Percentiles rank a stretch among this genome's conserved stretches.
phyloP scores from a whole-genome alignment of 2,888 invertebrate species.

The Amitus sp. region DNA sequence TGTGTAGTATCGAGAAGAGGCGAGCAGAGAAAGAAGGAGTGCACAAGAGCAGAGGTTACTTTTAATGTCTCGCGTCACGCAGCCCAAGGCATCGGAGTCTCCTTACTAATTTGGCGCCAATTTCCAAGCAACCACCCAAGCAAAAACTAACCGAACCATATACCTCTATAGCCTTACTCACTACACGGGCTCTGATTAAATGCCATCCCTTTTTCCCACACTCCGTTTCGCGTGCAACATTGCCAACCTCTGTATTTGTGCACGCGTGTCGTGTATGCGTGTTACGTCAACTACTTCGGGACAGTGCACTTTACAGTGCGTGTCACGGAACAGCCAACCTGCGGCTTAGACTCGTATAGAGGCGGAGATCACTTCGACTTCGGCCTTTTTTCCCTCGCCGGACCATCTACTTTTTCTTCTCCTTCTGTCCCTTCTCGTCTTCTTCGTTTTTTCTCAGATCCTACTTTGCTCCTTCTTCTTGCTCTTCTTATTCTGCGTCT shows the following conservation, averaged over 20 bases:
- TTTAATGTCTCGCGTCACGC: slow-evolving; percentile 67
- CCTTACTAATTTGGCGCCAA: slow-evolving; percentile 67
- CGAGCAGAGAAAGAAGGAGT: slow-evolving; percentile 22
- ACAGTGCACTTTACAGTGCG: slow-evolving; percentile 26
- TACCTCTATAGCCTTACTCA: slow-evolving; percentile 49
- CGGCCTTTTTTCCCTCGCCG: no score
- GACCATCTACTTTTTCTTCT: no score
- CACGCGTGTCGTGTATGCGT: slow-evolving; percentile 37
- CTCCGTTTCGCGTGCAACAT: slow-evolving; percentile 46
- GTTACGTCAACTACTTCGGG: slow-evolving; percentile 36
- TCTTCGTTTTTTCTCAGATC: no score
- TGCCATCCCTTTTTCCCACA: slow-evolving; percentile 59
- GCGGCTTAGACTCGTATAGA: no score
- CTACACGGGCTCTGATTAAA: slow-evolving; percentile 59
- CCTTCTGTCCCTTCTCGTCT: no score
- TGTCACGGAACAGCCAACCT: slow-evolving; percentile 14
- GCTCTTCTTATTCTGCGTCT: slow-evolving; percentile 23
- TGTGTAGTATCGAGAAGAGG: slow-evolving; percentile 38
- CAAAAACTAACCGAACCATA: slow-evolving; percentile 66
- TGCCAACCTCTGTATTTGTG: slow-evolving; percentile 40
- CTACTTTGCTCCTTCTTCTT: slow-evolving; percentile 25
- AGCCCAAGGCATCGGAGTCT: slow-evolving; percentile 60
- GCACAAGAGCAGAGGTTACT: slow-evolving; percentile 43
- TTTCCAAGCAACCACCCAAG: slow-evolving; percentile 65
- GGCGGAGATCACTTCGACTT: no score